Percentiles rank a stretch among this genome's conserved stretches.
phyloP scores from a whole-genome alignment of 2,888 invertebrate genomes.

The Calameuta filiformis region DNA sequence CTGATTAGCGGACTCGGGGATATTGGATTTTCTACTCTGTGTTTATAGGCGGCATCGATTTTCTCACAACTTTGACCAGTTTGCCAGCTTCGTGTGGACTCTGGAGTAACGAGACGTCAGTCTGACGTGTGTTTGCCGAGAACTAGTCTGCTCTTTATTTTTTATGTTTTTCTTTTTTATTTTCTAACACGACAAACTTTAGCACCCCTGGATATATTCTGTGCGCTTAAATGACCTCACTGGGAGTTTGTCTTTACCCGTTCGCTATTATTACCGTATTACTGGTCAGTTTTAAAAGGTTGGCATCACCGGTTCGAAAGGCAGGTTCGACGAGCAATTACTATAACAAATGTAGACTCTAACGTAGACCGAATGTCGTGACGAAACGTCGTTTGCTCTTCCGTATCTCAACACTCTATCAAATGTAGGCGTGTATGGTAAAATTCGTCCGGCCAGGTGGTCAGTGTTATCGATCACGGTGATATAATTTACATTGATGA shows the following conservation, averaged over 20 bases:
- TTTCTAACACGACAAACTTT: not conserved
- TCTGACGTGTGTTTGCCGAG: not conserved
- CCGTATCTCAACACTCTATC: not conserved
- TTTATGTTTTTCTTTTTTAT: not conserved
- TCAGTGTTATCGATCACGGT: not conserved
- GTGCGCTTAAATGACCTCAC: not conserved
- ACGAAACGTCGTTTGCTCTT: not conserved
- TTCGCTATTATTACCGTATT: not conserved
- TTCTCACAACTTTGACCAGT: not conserved
- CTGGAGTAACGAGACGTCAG: not conserved
- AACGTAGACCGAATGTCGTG: not conserved
- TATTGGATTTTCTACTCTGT: not conserved
- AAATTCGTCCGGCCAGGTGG: not conserved
- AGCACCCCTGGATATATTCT: not conserved
- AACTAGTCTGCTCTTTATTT: not conserved
- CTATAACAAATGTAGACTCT: not conserved
- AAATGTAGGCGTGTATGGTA: not conserved
- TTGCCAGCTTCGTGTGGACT: not conserved
- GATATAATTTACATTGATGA: not conserved
- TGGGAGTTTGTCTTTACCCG: not conserved
- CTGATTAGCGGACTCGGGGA: not conserved
- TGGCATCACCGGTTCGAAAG: not conserved
- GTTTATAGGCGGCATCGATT: not conserved
- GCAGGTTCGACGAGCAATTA: not conserved
- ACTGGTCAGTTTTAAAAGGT: not conserved